Percentiles rank a stretch among this genome's conserved stretches.
These are phyloP conservation scores for Anoplolepis gracilipes DNA, from an alignment of 1,140 invertebrate species.

Conservation along the genomic window DNA sequence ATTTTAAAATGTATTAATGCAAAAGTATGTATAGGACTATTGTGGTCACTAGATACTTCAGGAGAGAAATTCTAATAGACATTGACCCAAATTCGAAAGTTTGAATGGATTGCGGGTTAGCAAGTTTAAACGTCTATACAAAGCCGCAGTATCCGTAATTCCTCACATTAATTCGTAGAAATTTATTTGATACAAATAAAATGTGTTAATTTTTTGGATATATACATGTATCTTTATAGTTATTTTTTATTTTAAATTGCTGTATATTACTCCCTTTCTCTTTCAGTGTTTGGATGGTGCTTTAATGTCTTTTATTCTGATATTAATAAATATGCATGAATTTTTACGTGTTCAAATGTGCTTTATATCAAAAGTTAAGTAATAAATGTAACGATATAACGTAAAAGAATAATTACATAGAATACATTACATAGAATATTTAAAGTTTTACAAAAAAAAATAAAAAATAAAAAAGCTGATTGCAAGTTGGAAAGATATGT, in stretches of 20 bases:
- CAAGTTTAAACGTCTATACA: neutral
- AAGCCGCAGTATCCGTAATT: neutral
- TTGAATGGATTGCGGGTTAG: conserved; percentile 3
- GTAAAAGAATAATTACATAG: neutral
- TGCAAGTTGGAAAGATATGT: neutral
- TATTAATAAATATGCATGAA: too few relatives aligned
- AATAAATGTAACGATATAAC: neutral
- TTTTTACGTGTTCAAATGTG: too few relatives aligned
- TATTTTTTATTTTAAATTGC: neutral
- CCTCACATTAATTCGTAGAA: neutral
- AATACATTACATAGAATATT: neutral
- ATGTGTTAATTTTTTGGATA: neutral
- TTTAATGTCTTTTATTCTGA: too few relatives aligned
- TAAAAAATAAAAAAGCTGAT: neutral
- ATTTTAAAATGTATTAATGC: neutral
- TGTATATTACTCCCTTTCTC: too few relatives aligned
- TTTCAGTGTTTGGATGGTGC: too few relatives aligned
- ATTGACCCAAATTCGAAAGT: conserved; percentile 49
- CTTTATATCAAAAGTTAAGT: neutral
- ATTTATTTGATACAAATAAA: conserved; percentile 6
- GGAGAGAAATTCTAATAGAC: conserved; percentile 22
- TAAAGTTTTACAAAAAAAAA: conserved; percentile 12
- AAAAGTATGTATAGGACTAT: neutral
- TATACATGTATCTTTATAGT: too few relatives aligned
- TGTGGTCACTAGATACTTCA: conserved; percentile 10